Evolutionary conservation across 1,140 invertebrate species (phyloP).

Genomic region (Lordiphosa collinella): DNA sequence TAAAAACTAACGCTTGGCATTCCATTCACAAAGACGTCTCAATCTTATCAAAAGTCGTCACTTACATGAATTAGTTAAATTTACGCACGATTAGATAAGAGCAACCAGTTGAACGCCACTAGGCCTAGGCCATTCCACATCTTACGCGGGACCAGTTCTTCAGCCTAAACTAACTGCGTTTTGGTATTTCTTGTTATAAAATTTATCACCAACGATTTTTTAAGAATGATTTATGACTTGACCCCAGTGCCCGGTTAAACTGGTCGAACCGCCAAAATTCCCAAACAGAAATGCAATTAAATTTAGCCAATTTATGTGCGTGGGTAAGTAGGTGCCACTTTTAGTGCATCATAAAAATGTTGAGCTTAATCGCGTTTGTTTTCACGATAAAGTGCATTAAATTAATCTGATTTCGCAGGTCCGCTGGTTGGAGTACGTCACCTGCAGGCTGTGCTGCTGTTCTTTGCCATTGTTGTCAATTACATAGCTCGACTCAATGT

Average conservation of each 20-base stretch:
- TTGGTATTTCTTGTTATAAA: no score
- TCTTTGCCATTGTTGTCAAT: constrained; percentile 82
- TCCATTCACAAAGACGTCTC: background rate
- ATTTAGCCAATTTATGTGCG: constrained; percentile 16
- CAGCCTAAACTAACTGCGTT: no score
- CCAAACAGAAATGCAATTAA: constrained; percentile 5
- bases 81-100: no score
- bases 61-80: no score
- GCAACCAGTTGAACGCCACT: no score
- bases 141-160: no score
- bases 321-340: background rate
- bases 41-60: no score
- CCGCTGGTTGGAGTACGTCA: constrained; percentile 82
- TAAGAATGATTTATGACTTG: background rate
- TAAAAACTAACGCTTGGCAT: background rate
- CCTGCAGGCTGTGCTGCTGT: constrained; percentile 84
- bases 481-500: constrained; percentile 84
- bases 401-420: constrained; percentile 13
- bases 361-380: constrained; percentile 2
- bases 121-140: no score
- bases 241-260: background rate
- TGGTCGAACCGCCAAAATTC: constrained; percentile 5
- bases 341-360: constrained; percentile 11
- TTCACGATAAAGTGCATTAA: constrained; percentile 1
- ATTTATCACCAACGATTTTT: background rate